Base-by-base conservation (phyloP, 1,140 invertebrate genomes). In the Drosophila fuyamai region DNA sequence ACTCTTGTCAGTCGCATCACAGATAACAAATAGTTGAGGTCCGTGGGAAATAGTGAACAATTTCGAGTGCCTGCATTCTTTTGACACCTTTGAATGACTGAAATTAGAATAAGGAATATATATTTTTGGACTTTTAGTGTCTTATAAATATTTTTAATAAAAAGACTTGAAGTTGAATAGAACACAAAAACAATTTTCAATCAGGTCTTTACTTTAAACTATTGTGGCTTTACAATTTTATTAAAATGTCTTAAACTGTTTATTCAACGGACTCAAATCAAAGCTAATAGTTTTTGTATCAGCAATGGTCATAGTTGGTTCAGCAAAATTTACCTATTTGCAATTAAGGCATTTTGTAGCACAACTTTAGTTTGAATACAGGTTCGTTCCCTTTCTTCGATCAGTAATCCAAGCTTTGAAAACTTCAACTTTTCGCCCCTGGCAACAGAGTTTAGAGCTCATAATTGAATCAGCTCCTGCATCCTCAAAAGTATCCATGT, bases 1-100 rank as follows among this genome's bases (percentile, higher is more conserved):
- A 35, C 16, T 38, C 55, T 44, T 59, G 55, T 72, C 68, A 51
- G 68, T 56, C 27, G 38, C 40, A 73, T 73, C 70, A 14, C 47
- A 73, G 67, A 73, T 73, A 73, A 54, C 27, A 73, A 73, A 60
- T 61, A 73, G 70, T 53, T 51, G 48, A 47, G 56, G 36, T 73
- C 56, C 59, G 67, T 73, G 70, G 70, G 67, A 60, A 72, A 60
- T 60, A 53, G 55, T 32, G 14, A 14, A 40, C 29, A 18, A 36
- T 66, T 66, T 18, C 4, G 13, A 14, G 40, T n/a, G 27, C 38
- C 8, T 40, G 41, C 44, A 35, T 66, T 61, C 63, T 14, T 13
- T 12, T 16, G 46, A 36, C 27, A 43, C 46, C 32, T 53, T 56
- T 29, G 4, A 23, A 23, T 27, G 18, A 43, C 27, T 7, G 8